Base-by-base conservation (phyloP, 1,140 invertebrate genomes). In the Proales similis region DNA sequence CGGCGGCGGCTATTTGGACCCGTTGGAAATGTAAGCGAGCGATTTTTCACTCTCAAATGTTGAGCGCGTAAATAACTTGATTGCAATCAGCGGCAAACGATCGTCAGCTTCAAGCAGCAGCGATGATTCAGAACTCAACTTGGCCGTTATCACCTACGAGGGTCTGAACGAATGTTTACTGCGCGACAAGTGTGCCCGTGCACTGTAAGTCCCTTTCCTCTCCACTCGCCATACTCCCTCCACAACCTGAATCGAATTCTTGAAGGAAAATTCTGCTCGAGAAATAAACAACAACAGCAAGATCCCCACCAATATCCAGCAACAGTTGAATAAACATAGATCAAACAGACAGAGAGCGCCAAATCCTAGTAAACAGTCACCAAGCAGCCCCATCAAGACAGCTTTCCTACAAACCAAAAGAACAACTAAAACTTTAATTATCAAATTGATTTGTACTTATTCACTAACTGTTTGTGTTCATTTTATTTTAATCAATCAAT, bases 241-340 rank as follows among this genome's bases (percentile, higher is more conserved):
- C n/a, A n/a, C n/a, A n/a, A n/a, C n/a, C n/a, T n/a, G n/a, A n/a
- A n/a, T n/a, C n/a, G n/a, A n/a, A n/a, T 0, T 57, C 32, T 42
- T 22, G 20, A 12, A 57, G 51, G 36, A 57, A 57, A 57, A 19
- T 57, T 7, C 45, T 57, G 45, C 51, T 57, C 24, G 51, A 57
- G 27, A 57, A 57, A 20, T 42, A 26, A 57, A 22, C 9, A 36
- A n/a, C n/a, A n/a, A n/a, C n/a, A n/a, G n/a, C n/a, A n/a, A n/a
- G n/a, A n/a, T n/a, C n/a, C n/a, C n/a, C n/a, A n/a, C n/a, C n/a
- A n/a, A n/a, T n/a, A n/a, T n/a, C n/a, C n/a, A n/a, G n/a, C n/a
- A n/a, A n/a, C n/a, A n/a, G n/a, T n/a, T n/a, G n/a, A n/a, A n/a
- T n/a, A n/a, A n/a, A n/a, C n/a, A n/a, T n/a, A n/a, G n/a, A n/a